Evolutionary conservation across 2,888 invertebrate genomes (phyloP).

Genomic region (Patella caerulea): DNA sequence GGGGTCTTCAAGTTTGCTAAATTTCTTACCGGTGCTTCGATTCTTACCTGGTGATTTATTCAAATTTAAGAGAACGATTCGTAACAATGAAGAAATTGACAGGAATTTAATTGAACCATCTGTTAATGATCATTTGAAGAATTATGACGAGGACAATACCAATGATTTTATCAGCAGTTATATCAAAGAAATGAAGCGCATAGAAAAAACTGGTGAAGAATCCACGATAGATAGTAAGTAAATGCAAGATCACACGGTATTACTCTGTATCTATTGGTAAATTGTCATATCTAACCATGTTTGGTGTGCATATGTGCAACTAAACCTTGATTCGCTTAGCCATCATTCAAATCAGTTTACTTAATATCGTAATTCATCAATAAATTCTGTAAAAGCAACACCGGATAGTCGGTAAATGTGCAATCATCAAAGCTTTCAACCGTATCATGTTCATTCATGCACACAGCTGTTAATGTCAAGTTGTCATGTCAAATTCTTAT

Average conservation of each 20-base stretch:
- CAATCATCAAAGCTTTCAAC: too few relatives aligned
- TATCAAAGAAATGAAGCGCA: constrained; percentile 35
- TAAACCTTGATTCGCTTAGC: too few relatives aligned
- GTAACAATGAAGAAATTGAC: too few relatives aligned
- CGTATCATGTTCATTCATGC: too few relatives aligned
- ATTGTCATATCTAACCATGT: too few relatives aligned
- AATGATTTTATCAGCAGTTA: constrained; percentile 47
- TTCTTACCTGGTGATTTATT: constrained; percentile 46
- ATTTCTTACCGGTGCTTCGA: constrained; percentile 34
- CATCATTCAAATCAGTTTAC: too few relatives aligned
- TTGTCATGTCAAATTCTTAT: too few relatives aligned
- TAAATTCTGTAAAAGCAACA: too few relatives aligned
- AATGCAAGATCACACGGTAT: not conserved
- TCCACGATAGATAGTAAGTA: constrained; percentile 33
- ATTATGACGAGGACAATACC: constrained; percentile 34
- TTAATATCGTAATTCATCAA: too few relatives aligned
- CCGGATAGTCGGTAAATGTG: too few relatives aligned
- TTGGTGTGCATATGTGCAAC: not conserved
- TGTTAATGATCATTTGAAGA: constrained; percentile 28
- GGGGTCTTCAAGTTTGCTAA: constrained; percentile 14
- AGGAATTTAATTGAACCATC: constrained; percentile 23
- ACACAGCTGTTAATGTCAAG: too few relatives aligned
- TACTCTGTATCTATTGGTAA: too few relatives aligned
- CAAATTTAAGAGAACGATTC: constrained; percentile 26
- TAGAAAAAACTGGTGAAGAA: constrained; percentile 23